Evolutionary conservation across 2,797 vertebrate species (phyloP).

Genomic region (Fistularia commersonii): DNA sequence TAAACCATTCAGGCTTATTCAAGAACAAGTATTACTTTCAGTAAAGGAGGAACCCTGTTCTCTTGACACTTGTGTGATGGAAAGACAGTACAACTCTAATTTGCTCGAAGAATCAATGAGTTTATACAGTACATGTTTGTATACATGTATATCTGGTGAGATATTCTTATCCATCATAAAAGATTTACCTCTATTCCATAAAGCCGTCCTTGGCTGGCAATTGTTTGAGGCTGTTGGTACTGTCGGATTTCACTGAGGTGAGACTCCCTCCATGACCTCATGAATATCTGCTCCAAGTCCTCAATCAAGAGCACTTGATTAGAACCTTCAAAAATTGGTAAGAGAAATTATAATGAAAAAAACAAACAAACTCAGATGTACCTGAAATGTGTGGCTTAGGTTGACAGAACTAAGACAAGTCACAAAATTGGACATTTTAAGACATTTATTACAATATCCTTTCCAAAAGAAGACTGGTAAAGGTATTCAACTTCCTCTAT

Average conservation of each 20-base stretch:
- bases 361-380: neutral
- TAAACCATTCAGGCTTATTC: neutral
- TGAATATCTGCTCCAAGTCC: constrained; percentile 96
- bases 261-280: constrained; percentile 93
- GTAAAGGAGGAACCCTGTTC: no score
- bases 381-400: neutral
- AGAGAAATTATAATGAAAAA: neutral
- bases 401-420: neutral
- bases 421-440: neutral
- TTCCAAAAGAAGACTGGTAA: no score
- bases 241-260: constrained; percentile 92
- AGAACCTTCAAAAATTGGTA: constrained; percentile 72
- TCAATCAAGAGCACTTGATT: constrained; percentile 94
- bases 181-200: constrained; percentile 59
- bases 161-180: neutral
- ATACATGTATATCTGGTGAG: neutral
- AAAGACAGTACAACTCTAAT: no score
- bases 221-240: constrained; percentile 83
- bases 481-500: no score
- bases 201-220: constrained; percentile 61
- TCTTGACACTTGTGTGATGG: no score
- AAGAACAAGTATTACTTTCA: no score
- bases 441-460: no score
- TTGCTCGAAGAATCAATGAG: no score
- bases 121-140: neutral